Base-by-base conservation (phyloP, 2,113 vertebrate genomes). In the Colossoma macropomum region DNA sequence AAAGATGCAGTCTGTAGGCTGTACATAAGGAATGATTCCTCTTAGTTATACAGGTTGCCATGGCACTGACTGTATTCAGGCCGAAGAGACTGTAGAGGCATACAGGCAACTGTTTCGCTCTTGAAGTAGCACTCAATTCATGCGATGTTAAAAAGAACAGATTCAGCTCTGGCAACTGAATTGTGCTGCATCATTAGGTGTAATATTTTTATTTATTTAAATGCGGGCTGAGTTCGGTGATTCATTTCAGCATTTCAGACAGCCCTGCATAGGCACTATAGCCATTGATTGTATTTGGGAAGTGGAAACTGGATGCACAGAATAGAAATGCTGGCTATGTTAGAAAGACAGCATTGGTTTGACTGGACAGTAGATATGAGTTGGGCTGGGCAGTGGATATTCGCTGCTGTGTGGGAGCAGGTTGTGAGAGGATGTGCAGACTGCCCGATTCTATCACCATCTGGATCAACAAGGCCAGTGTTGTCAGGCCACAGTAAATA, bases 401-500 rank as follows among this genome's bases (percentile, higher is more conserved):
- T 71, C 38, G 19, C 19, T 70, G 34, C 19, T 70, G 21, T 41
- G 80, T 59, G 25, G 52, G 17, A 69, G 63, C 34, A 15, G 15
- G 85, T 52, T 76, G 79, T 56, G 65, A 73, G 71, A 72, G 65
- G 82, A 75, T 62, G 65, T 71, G 23, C 79, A 84, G 25, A 62
- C 59, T 79, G 79, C 66, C 62, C 68, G 52, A 30, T 84, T 84
- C 80, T 77, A 45, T 83, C 81, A 84, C 85, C 82, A 84, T 82
- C 85, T 86, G 87, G 85, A 85, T 71, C 72, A 85, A 82, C 71
- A 82, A 76, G 80, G 76, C 76, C 83, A 73, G 65, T 60, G 78
- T 81, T 69, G 52, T 85, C 56, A 81, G 69, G 80, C 69, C 80
- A 78, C 50, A 68, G 78, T 82, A 80, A 79, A 87, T 62, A 38